Conservation (phyloP, 92 coral and sea anemone species). For the Hydrozoanthus gracilis region DNA sequence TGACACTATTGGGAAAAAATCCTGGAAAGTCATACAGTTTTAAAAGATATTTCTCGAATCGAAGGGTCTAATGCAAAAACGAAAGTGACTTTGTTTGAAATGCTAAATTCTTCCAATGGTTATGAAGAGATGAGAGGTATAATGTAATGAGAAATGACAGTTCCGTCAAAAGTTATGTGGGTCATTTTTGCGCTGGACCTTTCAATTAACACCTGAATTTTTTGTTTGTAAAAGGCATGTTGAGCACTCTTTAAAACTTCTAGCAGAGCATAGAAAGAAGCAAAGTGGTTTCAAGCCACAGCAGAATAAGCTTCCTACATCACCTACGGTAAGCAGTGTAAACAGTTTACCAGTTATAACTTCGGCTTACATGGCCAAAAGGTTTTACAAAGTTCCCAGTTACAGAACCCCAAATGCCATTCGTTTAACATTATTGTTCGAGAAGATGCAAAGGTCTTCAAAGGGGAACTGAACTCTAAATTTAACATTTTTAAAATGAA, state of each 20-base stretch:
- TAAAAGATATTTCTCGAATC: too few species aligned
- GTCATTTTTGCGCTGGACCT: not conserved
- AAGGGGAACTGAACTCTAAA: too few species aligned
- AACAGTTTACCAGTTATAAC: not conserved
- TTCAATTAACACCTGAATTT: not conserved
- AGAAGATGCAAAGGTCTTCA: too few species aligned
- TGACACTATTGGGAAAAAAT: too few species aligned
- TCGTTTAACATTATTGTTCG: too few species aligned
- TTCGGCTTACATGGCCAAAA: not conserved
- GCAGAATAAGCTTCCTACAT: constrained; percentile 46
- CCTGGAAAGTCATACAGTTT: too few species aligned
- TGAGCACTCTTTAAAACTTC: constrained; percentile 65
- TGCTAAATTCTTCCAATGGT: too few species aligned
- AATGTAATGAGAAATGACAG: too few species aligned
- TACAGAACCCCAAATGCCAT: not conserved
- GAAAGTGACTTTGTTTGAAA: too few species aligned
- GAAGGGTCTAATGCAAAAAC: too few species aligned
- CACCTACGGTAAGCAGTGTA: constrained; percentile 70
- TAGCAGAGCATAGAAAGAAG: constrained; percentile 71
- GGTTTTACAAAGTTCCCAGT: not conserved
- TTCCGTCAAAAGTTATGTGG: not conserved
- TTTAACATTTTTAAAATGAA: too few species aligned
- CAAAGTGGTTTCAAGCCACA: constrained; percentile 59
- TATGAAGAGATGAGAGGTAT: too few species aligned
- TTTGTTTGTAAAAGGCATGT: constrained; percentile 65